Conservation (phyloP, 2,888 invertebrate species). For the Laothoe populi region DNA sequence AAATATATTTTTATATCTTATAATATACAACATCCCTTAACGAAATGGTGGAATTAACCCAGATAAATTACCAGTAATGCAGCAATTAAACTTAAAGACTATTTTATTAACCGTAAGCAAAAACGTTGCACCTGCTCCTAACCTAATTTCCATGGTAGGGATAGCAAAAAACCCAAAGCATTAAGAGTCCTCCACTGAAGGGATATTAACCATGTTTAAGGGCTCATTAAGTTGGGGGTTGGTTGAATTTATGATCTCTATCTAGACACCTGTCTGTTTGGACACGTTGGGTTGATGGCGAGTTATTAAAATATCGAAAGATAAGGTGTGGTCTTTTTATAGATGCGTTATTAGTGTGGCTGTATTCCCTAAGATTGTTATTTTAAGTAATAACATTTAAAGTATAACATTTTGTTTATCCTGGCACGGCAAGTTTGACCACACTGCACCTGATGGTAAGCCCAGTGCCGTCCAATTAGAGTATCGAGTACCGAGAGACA, state of each 20-base stretch:
- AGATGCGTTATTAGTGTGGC: background rate
- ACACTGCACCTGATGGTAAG: too few relatives aligned
- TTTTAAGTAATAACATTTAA: too few relatives aligned
- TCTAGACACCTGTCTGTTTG: constrained; percentile 46
- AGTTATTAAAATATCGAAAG: background rate
- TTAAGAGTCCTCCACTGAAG: constrained; percentile 69
- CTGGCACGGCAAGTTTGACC: too few relatives aligned
- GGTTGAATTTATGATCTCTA: constrained; percentile 45
- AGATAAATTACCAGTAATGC: background rate
- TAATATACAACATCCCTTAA: too few relatives aligned
- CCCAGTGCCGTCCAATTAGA: too few relatives aligned
- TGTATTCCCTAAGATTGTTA: too few relatives aligned
- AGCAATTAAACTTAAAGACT: constrained; percentile 9
- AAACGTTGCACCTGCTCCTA: constrained; percentile 33
- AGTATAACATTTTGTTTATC: too few relatives aligned
- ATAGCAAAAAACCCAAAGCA: constrained; percentile 55
- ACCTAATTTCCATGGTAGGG: constrained; percentile 42
- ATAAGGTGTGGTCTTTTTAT: constrained; percentile 9
- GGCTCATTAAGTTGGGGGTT: constrained; percentile 59
- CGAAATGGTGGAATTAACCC: background rate
- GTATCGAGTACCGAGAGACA: too few relatives aligned
- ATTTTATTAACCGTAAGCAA: constrained; percentile 13
- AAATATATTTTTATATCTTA: too few relatives aligned
- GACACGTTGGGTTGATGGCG: background rate
- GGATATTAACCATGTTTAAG: constrained; percentile 73